These are phyloP conservation scores for Helicoverpa assulta DNA, from an alignment of 2,888 invertebrate genomes.

Conservation along the genomic window DNA sequence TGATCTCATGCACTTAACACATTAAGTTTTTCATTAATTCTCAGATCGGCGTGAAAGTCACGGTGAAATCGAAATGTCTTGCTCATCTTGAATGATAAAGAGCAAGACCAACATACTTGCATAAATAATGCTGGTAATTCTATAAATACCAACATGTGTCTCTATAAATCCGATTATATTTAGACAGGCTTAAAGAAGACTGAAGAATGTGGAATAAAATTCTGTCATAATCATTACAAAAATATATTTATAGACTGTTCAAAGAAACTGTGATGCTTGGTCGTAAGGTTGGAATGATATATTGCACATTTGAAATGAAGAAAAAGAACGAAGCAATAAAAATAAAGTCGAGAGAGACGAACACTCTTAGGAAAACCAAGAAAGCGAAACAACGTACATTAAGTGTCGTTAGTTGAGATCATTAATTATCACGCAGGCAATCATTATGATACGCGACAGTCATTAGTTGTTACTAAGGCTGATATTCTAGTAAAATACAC, in stretches of 20 bases:
- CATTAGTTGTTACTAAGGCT: slow-evolving; percentile 64
- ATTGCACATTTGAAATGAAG: slow-evolving; percentile 32
- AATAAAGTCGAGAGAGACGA: slow-evolving; percentile 50
- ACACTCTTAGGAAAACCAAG: slow-evolving; percentile 72
- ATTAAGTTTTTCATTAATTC: slow-evolving; percentile 56
- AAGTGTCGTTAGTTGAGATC: slow-evolving; percentile 61
- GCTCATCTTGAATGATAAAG: slow-evolving; percentile 53
- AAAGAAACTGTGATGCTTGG: slow-evolving; percentile 10
- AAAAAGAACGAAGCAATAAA: slow-evolving; percentile 43
- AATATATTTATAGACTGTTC: slow-evolving; percentile 30
- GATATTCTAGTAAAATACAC: slow-evolving; percentile 56
- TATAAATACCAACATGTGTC: slow-evolving; percentile 16
- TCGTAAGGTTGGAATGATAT: slow-evolving; percentile 36
- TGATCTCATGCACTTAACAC: slow-evolving; percentile 48
- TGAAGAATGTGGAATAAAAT: slow-evolving; percentile 39
- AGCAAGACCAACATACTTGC: slow-evolving; percentile 20
- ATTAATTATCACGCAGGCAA: slow-evolving; percentile 71
- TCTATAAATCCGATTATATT: slow-evolving; percentile 34
- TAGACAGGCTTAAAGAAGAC: slow-evolving; percentile 26
- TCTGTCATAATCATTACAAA: slow-evolving; percentile 28
- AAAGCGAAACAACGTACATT: slow-evolving; percentile 80
- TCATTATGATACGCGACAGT: slow-evolving; percentile 62
- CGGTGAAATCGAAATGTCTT: slow-evolving; percentile 54
- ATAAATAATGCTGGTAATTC: slow-evolving; percentile 40
- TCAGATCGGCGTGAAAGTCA: slow-evolving; percentile 47